A percentile compares a stretch with the other conserved stretches of the same genome.
These are phyloP conservation scores for Trichonephila clavipes DNA, from an alignment of 1,140 invertebrate species.

Conservation along the genomic window DNA sequence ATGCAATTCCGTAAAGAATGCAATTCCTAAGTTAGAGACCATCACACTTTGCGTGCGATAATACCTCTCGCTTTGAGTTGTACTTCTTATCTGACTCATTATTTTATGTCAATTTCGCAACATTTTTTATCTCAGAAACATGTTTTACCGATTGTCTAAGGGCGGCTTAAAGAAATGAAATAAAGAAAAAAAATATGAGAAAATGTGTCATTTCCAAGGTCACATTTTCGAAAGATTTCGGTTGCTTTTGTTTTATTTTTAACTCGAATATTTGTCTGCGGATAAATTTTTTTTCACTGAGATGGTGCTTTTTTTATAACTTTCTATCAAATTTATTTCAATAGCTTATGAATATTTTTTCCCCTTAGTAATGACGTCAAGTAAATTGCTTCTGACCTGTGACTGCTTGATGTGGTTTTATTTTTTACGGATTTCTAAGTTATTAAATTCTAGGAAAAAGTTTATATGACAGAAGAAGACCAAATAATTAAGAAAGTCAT, in stretches of 20 bases:
- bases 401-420: background rate
- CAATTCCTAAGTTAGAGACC: slow-evolving; percentile 23
- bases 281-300: background rate
- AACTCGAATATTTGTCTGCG: slow-evolving; percentile 24
- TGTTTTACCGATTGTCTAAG: slow-evolving; percentile 68
- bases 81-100: slow-evolving; percentile 64
- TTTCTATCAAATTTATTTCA: slow-evolving; percentile 1
- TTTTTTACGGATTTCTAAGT: background rate
- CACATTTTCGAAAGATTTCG: slow-evolving; percentile 35
- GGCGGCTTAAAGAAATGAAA: slow-evolving; percentile 28
- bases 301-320: background rate
- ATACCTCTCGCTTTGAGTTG: slow-evolving; percentile 46
- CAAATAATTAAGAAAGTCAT: no score
- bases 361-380: background rate
- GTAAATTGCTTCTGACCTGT: background rate
- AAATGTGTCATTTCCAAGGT: slow-evolving; percentile 69
- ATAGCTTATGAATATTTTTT: background rate
- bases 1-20: background rate
- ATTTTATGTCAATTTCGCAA: slow-evolving; percentile 71
- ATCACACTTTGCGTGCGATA: slow-evolving; percentile 31
- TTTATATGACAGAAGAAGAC: no score
- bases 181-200: slow-evolving; percentile 53
- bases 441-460: no score
- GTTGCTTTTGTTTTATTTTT: slow-evolving; percentile 42
- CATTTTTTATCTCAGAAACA: slow-evolving; percentile 66